phyloP scores from a whole-genome alignment of 2,797 vertebrate species.

The Chaetophractus vellerosus region DNA sequence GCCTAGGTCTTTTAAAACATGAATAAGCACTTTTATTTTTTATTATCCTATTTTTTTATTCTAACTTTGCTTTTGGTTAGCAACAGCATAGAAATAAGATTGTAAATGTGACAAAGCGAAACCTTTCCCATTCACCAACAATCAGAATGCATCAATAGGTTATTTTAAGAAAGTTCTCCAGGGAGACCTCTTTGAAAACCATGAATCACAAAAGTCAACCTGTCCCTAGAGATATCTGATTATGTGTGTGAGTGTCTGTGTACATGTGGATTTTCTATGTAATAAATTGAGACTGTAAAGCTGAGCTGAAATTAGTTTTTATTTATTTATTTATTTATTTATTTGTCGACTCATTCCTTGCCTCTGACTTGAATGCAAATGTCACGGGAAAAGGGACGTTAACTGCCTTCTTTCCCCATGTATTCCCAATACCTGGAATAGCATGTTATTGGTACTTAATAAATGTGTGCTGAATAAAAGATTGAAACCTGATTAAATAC shows the following conservation, averaged over 20 bases:
- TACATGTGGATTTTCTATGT: background rate
- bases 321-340: no score
- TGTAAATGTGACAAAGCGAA: constrained; percentile 1
- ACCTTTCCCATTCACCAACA: background rate
- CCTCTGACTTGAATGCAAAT: background rate
- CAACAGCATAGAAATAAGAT: background rate
- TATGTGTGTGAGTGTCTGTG: background rate
- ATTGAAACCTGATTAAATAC: background rate
- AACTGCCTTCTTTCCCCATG: background rate
- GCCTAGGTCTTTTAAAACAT: background rate
- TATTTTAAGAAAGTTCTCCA: background rate
- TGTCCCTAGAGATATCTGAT: background rate
- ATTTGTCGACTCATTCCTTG: background rate
- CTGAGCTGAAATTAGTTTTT: background rate
- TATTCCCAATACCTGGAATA: background rate
- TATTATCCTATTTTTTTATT: no score
- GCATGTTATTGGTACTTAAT: background rate
- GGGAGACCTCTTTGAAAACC: background rate
- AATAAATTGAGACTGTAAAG: background rate
- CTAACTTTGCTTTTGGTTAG: background rate
- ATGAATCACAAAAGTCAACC: background rate
- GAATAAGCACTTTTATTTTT: background rate
- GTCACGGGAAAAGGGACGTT: background rate
- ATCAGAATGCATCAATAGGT: background rate
- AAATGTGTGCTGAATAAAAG: background rate